Conservation (phyloP, 2,888 invertebrate genomes). For the Heliconius ismenius region DNA sequence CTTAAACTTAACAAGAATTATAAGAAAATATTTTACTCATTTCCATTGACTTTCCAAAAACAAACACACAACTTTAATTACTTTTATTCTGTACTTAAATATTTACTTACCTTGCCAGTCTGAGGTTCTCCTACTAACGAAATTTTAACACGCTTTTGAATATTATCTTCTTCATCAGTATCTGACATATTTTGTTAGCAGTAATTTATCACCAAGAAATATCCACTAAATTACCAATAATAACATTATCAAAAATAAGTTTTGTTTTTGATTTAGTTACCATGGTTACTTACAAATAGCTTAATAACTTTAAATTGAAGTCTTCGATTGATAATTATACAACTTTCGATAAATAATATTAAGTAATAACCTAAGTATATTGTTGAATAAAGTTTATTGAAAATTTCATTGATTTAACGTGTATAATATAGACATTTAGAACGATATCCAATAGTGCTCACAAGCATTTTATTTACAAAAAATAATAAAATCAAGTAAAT, state of each 20-base stretch:
- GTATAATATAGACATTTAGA: too few relatives aligned
- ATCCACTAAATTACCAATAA: not conserved
- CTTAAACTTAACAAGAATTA: not conserved
- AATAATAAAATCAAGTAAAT: too few relatives aligned
- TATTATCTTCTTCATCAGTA: constrained; percentile 83
- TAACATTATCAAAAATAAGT: not conserved
- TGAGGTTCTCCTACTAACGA: constrained; percentile 90
- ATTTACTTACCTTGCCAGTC: constrained; percentile 88
- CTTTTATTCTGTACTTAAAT: too few relatives aligned
- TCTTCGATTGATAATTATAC: not conserved
- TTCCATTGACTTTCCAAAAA: not conserved
- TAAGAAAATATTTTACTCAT: not conserved
- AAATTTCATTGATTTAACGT: too few relatives aligned
- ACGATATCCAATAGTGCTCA: too few relatives aligned
- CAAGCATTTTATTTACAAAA: too few relatives aligned
- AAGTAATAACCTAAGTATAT: too few relatives aligned
- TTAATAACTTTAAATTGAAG: not conserved
- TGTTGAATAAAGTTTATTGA: too few relatives aligned
- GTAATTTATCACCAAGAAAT: not conserved
- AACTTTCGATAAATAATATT: too few relatives aligned
- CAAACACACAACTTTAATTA: not conserved
- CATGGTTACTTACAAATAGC: constrained; percentile 22
- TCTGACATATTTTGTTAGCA: constrained; percentile 81
- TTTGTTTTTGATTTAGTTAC: constrained; percentile 32
- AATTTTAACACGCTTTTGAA: constrained; percentile 86